phyloP scores from a whole-genome alignment of 2,113 vertebrate species.

The Dicaeum eximium region DNA sequence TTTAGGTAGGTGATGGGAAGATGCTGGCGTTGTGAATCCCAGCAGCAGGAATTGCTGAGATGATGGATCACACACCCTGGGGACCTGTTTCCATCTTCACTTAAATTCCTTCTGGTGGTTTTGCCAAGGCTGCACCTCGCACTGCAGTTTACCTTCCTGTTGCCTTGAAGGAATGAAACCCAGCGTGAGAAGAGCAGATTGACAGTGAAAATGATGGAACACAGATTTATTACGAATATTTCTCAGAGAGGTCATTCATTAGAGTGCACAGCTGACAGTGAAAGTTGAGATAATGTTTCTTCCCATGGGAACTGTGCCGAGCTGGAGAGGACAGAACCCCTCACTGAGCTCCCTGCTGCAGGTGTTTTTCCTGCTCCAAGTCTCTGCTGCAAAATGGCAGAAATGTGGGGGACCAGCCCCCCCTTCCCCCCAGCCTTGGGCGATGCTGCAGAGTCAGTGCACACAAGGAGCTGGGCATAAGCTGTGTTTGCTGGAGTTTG shows the following conservation, averaged over 20 bases:
- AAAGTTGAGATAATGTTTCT: not conserved
- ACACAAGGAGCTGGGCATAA: not conserved
- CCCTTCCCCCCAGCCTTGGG: not conserved
- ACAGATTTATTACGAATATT: not conserved
- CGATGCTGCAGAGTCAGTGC: not conserved
- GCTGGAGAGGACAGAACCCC: not conserved
- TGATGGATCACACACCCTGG: not conserved
- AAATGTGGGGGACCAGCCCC: not conserved
- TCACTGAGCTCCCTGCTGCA: not conserved
- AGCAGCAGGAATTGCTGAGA: not conserved
- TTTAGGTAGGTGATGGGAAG: not conserved
- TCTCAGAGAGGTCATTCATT: not conserved
- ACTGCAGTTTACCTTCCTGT: not conserved
- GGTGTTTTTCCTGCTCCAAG: not conserved
- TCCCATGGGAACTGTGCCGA: not conserved
- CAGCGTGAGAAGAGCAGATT: not conserved
- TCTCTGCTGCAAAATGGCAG: not conserved
- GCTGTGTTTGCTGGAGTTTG: not conserved
- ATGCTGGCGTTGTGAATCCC: not conserved
- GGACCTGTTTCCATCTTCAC: not conserved
- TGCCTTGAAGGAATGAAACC: not conserved
- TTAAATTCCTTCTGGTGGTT: not conserved
- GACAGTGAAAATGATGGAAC: not conserved
- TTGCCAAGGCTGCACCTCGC: not conserved
- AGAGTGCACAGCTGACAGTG: not conserved